phyloP scores from a whole-genome alignment of 2,113 vertebrate species.

The Aythya baeri region DNA sequence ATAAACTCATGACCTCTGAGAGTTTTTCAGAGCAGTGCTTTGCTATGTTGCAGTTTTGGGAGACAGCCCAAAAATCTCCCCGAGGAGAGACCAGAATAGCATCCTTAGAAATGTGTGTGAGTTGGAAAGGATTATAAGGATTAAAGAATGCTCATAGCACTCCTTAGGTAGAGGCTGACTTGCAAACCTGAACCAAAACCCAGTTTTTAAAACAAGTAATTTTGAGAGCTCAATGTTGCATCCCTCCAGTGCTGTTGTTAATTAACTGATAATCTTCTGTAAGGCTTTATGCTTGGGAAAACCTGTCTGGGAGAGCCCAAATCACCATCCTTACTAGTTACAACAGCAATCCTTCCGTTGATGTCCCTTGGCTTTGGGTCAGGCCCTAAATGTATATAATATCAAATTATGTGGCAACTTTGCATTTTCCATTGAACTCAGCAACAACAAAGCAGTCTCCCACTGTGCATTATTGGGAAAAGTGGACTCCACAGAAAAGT shows the following conservation, averaged over 20 bases:
- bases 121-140: slow-evolving; percentile 22
- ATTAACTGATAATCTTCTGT: slow-evolving; percentile 27
- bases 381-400: not conserved
- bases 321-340: not conserved
- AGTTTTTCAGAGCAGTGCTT: not conserved
- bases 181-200: slow-evolving; percentile 22
- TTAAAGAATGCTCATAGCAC: not conserved
- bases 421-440: not conserved
- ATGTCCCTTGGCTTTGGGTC: not conserved
- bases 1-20: slow-evolving; percentile 38
- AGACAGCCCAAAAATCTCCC: slow-evolving; percentile 5
- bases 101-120: slow-evolving; percentile 6
- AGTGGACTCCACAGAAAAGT: not conserved
- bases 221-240: slow-evolving; percentile 3
- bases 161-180: not conserved
- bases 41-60: slow-evolving; percentile 1
- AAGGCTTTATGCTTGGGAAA: not conserved
- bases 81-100: slow-evolving; percentile 25
- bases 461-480: not conserved
- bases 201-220: not conserved
- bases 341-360: not conserved
- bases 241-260: not conserved
- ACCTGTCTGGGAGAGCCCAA: not conserved
- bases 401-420: not conserved
- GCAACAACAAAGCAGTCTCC: not conserved